phyloP scores from a whole-genome alignment of 2,797 vertebrate genomes.

The Rhynchonycteris naso region DNA sequence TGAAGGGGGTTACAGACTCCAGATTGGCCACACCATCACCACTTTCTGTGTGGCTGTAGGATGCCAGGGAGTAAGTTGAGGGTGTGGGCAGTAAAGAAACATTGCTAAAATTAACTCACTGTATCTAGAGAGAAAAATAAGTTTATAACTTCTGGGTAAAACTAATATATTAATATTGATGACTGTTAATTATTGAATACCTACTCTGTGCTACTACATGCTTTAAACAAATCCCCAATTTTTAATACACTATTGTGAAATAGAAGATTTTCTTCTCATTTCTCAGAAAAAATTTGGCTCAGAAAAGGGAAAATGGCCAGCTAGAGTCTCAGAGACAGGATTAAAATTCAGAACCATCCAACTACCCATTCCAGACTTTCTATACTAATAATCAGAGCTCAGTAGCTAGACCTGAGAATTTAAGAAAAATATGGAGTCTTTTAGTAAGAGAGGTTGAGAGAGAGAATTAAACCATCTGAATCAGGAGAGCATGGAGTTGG shows the following conservation, averaged over 20 bases:
- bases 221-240: conserved; percentile 13
- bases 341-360: conserved; percentile 35
- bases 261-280: conserved; percentile 15
- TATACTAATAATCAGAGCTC: background rate
- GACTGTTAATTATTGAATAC: background rate
- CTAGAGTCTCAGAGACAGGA: conserved; percentile 7
- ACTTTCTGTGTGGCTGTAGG: background rate
- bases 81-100: background rate
- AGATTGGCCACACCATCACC: too few species aligned
- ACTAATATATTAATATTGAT: background rate
- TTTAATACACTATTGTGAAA: background rate
- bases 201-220: background rate
- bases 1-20: background rate
- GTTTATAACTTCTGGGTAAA: background rate
- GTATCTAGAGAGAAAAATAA: background rate
- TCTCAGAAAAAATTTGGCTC: conserved; percentile 32
- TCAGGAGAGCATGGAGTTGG: background rate
- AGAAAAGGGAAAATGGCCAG: background rate
- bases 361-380: background rate
- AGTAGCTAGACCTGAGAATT: background rate
- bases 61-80: too few species aligned
- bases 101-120: background rate
- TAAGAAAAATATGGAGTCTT: conserved; percentile 1
- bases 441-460: background rate
- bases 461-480: background rate